Conservation (phyloP, 2,113 vertebrate genomes). For the Trogon surrucura region DNA sequence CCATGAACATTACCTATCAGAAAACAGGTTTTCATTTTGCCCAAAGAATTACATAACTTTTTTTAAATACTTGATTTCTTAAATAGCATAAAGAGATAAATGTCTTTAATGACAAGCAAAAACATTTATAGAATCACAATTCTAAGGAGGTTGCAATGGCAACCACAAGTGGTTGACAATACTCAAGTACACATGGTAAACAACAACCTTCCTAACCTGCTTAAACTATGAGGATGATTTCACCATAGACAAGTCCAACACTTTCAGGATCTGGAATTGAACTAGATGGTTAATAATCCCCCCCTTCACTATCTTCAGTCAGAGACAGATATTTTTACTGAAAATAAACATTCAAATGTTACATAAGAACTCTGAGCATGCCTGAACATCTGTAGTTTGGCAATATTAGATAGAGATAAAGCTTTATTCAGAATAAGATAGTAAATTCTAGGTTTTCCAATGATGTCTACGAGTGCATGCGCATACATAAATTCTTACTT, state of each 20-base stretch:
- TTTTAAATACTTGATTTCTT: background rate
- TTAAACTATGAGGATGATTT: background rate
- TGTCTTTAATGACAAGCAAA: background rate
- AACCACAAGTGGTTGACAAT: background rate
- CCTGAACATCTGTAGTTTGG: background rate
- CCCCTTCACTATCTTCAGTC: background rate
- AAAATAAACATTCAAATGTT: background rate
- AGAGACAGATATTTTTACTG: background rate
- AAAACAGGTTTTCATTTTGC: background rate
- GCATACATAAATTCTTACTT: background rate
- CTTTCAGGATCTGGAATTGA: background rate
- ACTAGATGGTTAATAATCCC: background rate
- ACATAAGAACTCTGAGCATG: background rate
- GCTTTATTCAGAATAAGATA: background rate
- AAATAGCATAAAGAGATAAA: background rate
- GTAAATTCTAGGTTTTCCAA: background rate
- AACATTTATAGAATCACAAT: background rate
- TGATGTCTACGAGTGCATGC: background rate
- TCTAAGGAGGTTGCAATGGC: background rate
- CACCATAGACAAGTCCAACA: background rate
- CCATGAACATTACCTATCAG: background rate
- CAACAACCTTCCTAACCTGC: background rate
- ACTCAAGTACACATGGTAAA: background rate
- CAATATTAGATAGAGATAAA: background rate
- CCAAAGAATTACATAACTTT: background rate